Conservation (phyloP, 2,797 vertebrate species). For the Pachyuromys duprasi region DNA sequence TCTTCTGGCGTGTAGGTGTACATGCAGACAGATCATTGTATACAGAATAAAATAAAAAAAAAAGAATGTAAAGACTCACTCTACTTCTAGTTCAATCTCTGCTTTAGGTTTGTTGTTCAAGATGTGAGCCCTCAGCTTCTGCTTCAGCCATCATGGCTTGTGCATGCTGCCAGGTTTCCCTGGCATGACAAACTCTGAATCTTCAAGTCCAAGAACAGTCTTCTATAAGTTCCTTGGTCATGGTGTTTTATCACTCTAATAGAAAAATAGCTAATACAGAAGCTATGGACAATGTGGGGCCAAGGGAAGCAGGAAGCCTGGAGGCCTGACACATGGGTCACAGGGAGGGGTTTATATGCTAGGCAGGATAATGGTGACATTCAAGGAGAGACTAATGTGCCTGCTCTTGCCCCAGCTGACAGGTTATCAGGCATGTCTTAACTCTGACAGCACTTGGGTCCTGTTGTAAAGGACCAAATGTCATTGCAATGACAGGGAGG, state of each 20-base stretch:
- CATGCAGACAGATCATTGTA: too few relatives aligned
- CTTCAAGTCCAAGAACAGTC: not conserved
- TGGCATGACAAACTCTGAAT: not conserved
- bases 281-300: not conserved
- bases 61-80: not conserved
- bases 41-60: too few relatives aligned
- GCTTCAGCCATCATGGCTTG: not conserved
- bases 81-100: not conserved
- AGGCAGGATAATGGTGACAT: not conserved
- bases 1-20: too few relatives aligned
- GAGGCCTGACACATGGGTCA: not conserved
- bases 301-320: not conserved
- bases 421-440: not conserved
- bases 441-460: not conserved
- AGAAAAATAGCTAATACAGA: not conserved
- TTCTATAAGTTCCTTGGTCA: not conserved
- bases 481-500: not conserved
- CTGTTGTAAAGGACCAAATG: not conserved
- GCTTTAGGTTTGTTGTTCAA: not conserved
- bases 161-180: not conserved
- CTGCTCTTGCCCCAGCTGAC: not conserved
- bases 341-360: not conserved
- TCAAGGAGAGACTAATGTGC: not conserved
- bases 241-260: not conserved
- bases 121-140: not conserved